Conservation (phyloP, 2,888 invertebrate species). For the Pristionchus maxplancki region DNA sequence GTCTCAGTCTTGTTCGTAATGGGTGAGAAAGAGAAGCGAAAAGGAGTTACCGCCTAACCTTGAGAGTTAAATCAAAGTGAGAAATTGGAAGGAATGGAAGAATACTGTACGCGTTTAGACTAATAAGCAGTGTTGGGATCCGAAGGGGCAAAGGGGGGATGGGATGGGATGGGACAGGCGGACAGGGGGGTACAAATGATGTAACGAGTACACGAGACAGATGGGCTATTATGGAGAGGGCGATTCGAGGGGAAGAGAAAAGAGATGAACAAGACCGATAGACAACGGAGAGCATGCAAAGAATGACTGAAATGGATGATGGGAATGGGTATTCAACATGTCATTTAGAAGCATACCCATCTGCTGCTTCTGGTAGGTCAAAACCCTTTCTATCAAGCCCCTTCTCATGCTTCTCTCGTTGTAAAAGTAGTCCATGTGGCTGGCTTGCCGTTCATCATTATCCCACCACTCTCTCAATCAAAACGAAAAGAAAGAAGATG, state of each 20-base stretch:
- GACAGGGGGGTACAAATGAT: conserved; percentile 41
- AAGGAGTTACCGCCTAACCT: conserved; percentile 3
- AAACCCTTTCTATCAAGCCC: not conserved
- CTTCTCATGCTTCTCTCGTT: not conserved
- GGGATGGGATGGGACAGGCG: conserved; percentile 2
- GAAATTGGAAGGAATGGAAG: not conserved
- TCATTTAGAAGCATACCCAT: not conserved
- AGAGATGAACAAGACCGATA: conserved; percentile 15
- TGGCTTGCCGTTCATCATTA: conserved; percentile 27
- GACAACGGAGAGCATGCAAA: not conserved
- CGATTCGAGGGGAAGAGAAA: not conserved
- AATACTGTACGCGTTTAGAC: conserved; percentile 38
- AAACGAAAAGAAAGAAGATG: conserved; percentile 12
- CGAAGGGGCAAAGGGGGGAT: not conserved
- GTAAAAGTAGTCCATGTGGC: conserved; percentile 13
- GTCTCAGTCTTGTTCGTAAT: not conserved
- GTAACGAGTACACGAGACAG: conserved; percentile 45
- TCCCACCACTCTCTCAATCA: conserved; percentile 45
- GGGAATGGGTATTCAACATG: conserved; percentile 37
- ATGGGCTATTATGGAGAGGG: conserved; percentile 37
- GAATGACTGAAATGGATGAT: conserved; percentile 46
- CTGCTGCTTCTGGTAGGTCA: not conserved
- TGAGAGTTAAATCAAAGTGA: conserved; percentile 2
- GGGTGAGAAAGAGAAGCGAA: not conserved
- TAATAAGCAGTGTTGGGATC: conserved; percentile 17